Base-by-base conservation (phyloP, 2,797 vertebrate species). In the Syngnathus rostellatus region DNA sequence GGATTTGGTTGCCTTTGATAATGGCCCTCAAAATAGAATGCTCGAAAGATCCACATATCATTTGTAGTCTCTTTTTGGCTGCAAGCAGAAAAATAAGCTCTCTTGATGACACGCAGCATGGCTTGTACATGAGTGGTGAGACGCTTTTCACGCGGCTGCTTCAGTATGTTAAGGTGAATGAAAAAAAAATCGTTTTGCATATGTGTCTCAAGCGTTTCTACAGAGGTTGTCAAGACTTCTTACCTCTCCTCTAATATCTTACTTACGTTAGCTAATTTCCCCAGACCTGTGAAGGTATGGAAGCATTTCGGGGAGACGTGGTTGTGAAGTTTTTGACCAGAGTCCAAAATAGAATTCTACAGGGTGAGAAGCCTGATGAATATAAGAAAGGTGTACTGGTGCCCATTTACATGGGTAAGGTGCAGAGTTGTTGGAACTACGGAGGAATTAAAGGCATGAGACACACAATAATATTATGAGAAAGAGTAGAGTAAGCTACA, bases 11-110 rank as follows among this genome's bases (percentile, higher is more conserved):
- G 59, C 59, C 59, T 61, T 61, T 41, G 59, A 61, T 61, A 61
- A 61, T 58, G 31, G 63, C 50, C 54, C n/a, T n/a, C 59, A 61
- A 21, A 75, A 72, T 73, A 74, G 48, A 61, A 74, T 70, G 59
- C 69, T 48, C 45, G 11, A 17, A 25, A 63, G 43, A 48, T 25
- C 62, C 62, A 25, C 62, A 25, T 40, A 63, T 14, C 23, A 46
- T 60, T 60, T 60, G 58, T 60, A 40, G 8, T 39, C 38, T 40
- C 6, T 8, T n/a, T 60, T 60, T 60, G 58, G n/a, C 58, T 60
- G 62, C 39, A 31, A 48, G 38, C 60, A 43, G 60, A 62, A 46
- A 63, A 45, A 46, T 46, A 45, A 19, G 43, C 16, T 23, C 5
- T 31, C 41, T 25, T 31, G 14, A 37, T 63, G 62, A 63, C 25